Evolutionary conservation across 2,113 vertebrate genomes (phyloP).

Genomic region (Ameiurus melas): DNA sequence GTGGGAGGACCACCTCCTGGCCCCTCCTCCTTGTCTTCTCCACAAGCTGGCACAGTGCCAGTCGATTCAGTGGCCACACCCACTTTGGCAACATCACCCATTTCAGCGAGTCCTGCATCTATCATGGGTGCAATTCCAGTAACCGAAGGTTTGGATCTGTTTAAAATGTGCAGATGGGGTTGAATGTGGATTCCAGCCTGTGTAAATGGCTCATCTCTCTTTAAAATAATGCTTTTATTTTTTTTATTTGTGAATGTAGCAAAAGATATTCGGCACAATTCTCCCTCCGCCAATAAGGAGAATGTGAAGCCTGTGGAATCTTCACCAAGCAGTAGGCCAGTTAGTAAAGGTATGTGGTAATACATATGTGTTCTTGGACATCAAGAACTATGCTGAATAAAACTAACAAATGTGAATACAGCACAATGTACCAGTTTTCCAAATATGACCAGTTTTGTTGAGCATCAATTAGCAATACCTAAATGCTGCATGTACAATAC

Average conservation of each 20-base stretch:
- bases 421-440: not conserved
- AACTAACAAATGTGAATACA: not conserved
- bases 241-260: conserved; percentile 67
- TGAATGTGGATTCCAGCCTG: not conserved
- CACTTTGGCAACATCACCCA: conserved; percentile 83
- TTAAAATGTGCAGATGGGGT: not conserved
- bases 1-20: conserved; percentile 76
- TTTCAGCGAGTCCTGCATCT: conserved; percentile 87
- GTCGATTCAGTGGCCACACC: conserved; percentile 81
- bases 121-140: conserved; percentile 85
- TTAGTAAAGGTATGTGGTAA: conserved; percentile 84
- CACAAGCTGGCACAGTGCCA: conserved; percentile 83
- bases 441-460: not conserved
- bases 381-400: not conserved
- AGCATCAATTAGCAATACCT: not conserved
- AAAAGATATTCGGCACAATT: conserved; percentile 93
- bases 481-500: not conserved
- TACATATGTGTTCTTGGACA: not conserved
- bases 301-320: conserved; percentile 86
- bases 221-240: not conserved
- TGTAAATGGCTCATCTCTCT: not conserved
- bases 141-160: conserved; percentile 77
- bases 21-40: conserved; percentile 81
- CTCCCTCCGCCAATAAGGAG: conserved; percentile 88
- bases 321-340: conserved; percentile 83